phyloP scores from a whole-genome alignment of 2,113 vertebrate genomes.

The Cephalopholis sonnerati region DNA sequence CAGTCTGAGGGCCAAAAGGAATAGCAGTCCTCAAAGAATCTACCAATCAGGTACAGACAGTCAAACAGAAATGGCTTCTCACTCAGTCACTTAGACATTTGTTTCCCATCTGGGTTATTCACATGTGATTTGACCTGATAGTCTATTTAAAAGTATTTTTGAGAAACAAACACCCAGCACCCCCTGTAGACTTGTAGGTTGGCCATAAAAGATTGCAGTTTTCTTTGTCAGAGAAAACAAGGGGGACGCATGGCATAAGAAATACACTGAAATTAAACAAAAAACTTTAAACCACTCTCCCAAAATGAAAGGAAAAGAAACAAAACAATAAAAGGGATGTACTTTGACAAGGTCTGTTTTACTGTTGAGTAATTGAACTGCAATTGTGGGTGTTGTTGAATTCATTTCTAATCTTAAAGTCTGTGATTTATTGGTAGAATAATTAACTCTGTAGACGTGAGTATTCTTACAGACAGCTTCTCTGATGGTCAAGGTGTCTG shows the following conservation, averaged over 20 bases:
- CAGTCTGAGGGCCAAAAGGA: conserved; percentile 77
- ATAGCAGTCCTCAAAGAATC: conserved; percentile 69
- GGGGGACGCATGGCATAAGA: too few species aligned
- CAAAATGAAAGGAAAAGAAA: too few species aligned
- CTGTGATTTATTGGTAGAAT: background rate
- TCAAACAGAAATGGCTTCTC: background rate
- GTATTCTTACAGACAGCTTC: background rate
- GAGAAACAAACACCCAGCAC: background rate
- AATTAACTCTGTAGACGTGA: background rate
- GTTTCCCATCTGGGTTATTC: background rate
- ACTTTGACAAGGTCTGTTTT: background rate
- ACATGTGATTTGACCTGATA: background rate
- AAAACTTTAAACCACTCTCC: too few species aligned
- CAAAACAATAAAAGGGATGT: background rate
- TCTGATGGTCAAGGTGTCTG: background rate
- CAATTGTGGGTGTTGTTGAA: background rate
- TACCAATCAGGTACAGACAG: conserved; percentile 56
- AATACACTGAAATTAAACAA: too few species aligned
- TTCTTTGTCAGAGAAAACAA: too few species aligned
- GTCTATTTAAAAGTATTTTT: background rate
- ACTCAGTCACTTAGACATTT: background rate
- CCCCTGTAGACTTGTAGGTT: background rate
- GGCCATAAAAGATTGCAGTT: too few species aligned
- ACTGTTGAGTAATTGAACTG: background rate
- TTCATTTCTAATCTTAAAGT: too few species aligned